Conservation (phyloP, 2,888 invertebrate genomes). For the Loripinus fragilis region DNA sequence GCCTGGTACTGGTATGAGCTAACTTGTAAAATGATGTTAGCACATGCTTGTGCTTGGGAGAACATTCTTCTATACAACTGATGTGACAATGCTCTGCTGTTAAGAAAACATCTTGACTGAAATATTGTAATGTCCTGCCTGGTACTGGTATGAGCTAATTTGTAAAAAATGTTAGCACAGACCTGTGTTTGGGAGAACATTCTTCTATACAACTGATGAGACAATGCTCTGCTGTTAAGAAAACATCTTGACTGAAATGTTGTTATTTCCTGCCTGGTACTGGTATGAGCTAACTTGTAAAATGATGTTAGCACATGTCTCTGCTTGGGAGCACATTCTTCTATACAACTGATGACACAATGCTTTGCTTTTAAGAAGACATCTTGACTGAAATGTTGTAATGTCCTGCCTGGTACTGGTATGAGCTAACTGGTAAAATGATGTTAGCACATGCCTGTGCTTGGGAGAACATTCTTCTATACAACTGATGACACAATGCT, state of each 20-base stretch:
- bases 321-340: not conserved
- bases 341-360: too few species aligned
- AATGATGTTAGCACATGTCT: not conserved
- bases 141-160: not conserved
- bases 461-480: not conserved
- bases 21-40: not conserved
- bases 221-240: too few species aligned
- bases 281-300: not conserved
- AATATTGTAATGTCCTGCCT: not conserved
- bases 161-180: not conserved
- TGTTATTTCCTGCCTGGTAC: not conserved
- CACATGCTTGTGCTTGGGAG: constrained; percentile 3
- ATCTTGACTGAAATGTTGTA: too few species aligned
- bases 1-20: not conserved
- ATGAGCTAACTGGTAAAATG: not conserved
- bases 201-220: too few species aligned
- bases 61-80: too few species aligned
- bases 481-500: too few species aligned
- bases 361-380: too few species aligned
- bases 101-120: not conserved
- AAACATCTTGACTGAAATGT: too few species aligned
- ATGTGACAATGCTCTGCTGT: too few species aligned
- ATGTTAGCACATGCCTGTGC: constrained; percentile 1
- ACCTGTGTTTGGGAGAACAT: not conserved
- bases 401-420: not conserved